Base-by-base conservation (phyloP, 35 echinoderm and acorn worm genomes). In the Apostichopus californicus region DNA sequence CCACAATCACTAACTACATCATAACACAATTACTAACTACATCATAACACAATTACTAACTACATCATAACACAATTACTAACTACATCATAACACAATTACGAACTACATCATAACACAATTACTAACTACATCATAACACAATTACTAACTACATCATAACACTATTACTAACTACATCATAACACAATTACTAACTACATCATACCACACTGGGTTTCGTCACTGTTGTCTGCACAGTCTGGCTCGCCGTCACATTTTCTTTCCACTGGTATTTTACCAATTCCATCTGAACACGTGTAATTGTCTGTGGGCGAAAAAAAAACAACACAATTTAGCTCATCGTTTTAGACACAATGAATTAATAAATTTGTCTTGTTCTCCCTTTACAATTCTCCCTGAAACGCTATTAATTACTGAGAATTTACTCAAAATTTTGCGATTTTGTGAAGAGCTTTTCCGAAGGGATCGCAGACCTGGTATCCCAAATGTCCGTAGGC, bases 211-310 rank as follows among this genome's bases (percentile, higher is more conserved):
- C 89, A 91, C 14, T 78, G 20, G 5, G 77, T 79, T 79, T 91
- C 89, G 52, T 91, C 89, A 79, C 89, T 91, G 0, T 53, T 0
- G 17, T 91, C 89, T 34, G 75, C 13, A 25, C 89, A 91, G 77
- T 91, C 89, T 59, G 54, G 13, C 14, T 56, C 54, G 15, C 89
- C 89, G 61, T 91, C 89, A 91, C 89, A 91, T n/a, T 77, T n/a
- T 53, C 61, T 78, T 54, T 91, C 89, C 22, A 78, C 9, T 55
- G 52, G 22, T 8, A 91, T 79, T 68, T 72, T 57, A 3, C 73
- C 15, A 6, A 77, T 79, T 78, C 55, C 89, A 54, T 91, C 55
- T 13, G 28, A 21, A 79, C 89, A 91, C 55, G 15, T 11, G 55
- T 46, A 91, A 9, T 91, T 21, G 24, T 77, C 89, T 91, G 89